phyloP scores from a whole-genome alignment of 2,888 invertebrate species.

The Lumbricus terrestris region DNA sequence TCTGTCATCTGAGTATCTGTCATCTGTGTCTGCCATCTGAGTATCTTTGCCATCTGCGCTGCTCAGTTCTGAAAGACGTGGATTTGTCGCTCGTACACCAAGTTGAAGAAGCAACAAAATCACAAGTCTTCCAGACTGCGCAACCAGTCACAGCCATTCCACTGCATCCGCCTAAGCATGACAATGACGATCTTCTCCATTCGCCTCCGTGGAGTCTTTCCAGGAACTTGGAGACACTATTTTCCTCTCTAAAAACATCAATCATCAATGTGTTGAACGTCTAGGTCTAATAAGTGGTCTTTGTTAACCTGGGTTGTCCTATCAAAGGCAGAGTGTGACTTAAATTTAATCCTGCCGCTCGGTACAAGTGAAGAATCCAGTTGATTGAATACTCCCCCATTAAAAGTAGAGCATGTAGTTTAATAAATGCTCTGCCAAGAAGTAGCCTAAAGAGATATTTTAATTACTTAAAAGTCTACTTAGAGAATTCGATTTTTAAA shows the following conservation, averaged over 20 bases:
- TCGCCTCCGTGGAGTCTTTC: not conserved
- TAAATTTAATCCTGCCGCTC: too few species aligned
- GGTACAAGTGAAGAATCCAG: too few species aligned
- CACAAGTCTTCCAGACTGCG: slow-evolving; percentile 7
- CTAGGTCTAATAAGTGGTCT: not conserved
- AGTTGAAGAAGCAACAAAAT: slow-evolving; percentile 7
- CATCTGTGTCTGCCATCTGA: not conserved
- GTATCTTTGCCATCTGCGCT: not conserved
- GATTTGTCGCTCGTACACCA: slow-evolving; percentile 9
- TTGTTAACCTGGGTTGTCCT: too few species aligned
- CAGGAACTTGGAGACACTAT: not conserved
- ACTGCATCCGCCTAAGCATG: too few species aligned
- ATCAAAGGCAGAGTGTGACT: too few species aligned
- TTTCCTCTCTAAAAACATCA: not conserved
- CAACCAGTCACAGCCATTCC: not conserved
- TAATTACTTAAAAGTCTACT: too few species aligned
- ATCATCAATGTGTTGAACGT: not conserved
- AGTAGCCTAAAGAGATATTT: too few species aligned
- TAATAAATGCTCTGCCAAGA: too few species aligned
- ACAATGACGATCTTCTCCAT: not conserved
- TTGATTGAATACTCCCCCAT: too few species aligned
- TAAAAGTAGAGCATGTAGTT: too few species aligned
- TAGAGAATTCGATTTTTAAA: too few species aligned
- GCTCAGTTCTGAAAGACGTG: slow-evolving; percentile 7
- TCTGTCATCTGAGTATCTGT: too few species aligned